Base-by-base conservation (phyloP, 1,140 invertebrate species). In the Platyscapa corneri region DNA sequence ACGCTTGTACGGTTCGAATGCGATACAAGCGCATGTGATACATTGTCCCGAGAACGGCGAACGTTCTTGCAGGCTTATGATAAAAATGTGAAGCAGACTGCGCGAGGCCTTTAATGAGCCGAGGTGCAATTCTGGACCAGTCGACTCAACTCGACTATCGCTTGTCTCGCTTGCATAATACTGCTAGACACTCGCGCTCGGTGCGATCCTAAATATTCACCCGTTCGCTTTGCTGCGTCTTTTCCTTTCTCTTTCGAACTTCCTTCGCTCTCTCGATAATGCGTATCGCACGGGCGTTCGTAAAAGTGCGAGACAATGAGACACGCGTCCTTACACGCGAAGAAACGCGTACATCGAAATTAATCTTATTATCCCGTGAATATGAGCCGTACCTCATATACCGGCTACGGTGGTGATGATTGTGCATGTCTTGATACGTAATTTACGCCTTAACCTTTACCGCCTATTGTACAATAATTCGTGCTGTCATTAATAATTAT, bases 311-410 rank as follows among this genome's bases (percentile, higher is more conserved):
- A 75, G 83, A 85, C 83, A 85, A 85, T 85, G 60, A 85, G 27
- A 74, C 64, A 10, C 56, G 12, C 20, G 76, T 14, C 53, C 37
- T 27, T 2, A 34, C 12, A 32, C 34, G 65, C 23, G 30, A 64
- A 80, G 83, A 80, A 74, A 77, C 34, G 77, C 83, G 49, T 37
- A 80, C 80, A 80, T 80, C 83, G 83, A 85, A 80, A 85, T 64
- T 46, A 27, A 56, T 14, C 34, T n/a, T 27, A 80, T 85, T 80
- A 75, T 27, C 76, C 34, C 67, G 70, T 23, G 30, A 56, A 67
- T 39, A 37, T 32, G 42, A 74, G 27, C 42, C 32, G 46, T 49
- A 39, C 53, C 46, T n/a, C n/a, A n/a, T n/a, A n/a, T n/a, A n/a
- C n/a, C n/a, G n/a, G n/a, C n/a, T 74, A n/a, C 49, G 32, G 42